Base-by-base conservation (phyloP, 2,113 vertebrate genomes). In the Zapornia atra region DNA sequence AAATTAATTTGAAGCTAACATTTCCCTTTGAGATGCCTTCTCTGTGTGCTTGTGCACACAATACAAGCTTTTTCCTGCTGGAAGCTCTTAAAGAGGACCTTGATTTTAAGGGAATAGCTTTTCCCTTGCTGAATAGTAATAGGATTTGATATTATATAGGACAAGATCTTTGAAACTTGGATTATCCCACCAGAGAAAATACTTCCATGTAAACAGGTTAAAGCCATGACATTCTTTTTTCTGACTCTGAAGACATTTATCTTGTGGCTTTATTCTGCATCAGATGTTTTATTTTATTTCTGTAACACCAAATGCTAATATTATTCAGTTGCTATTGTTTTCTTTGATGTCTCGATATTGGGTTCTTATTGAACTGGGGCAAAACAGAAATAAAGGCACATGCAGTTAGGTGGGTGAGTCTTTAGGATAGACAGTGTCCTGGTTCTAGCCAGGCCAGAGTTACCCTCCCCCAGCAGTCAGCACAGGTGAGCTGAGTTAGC, bases 1-100 rank as follows among this genome's bases (percentile, higher is more conserved):
- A 97, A 97, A 97, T 96, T 97, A 97, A 97, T 97, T 97, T 96
- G 88, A 96, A 54, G 83, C 71, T 93, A 94, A 94, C 94, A 93
- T 96, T 96, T 96, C 92, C 96, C 96, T 96, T 88, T 95, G 94
- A 94, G 90, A 89, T 94, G 54, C 66, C 73, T 96, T 87, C 83
- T 92, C 11, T 88, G 64, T 94, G 33, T 92, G 80, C 50, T 91
- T 94, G 56, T 93, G 85, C 72, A 94, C 91, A 94, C 24, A 92
- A 92, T 76, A 88, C 46, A 90, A 92, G 90, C 8, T 72, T 86
- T 95, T 92, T 95, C 42, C 78, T 94, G 81, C 71, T 93, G 75
- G 60, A 90, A 96, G n/a, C 40, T 94, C 88, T 92, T 91, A 80
- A 90, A 94, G 59, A 95, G 60, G 64, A 72, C 87, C 71, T 83